Evolutionary conservation across 2,888 invertebrate species (phyloP), one percentile per base, ranked within the genome.

Genomic region (Eudemis profundana): DNA sequence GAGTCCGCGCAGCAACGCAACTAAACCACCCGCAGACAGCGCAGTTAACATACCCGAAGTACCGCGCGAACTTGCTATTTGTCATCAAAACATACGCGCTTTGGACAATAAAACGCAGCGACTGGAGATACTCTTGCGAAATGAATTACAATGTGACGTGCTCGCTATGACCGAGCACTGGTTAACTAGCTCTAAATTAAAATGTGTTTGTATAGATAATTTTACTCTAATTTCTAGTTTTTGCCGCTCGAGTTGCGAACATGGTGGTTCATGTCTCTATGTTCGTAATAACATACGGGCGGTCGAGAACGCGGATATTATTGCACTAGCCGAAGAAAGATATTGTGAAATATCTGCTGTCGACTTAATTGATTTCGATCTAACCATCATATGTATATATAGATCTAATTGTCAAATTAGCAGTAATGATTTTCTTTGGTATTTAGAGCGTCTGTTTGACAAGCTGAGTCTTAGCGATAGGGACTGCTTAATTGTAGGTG

Each of bases 361-460:
- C 4, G 33, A 50, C 10, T 17, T 50, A 2, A 19, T 50, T 1
- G 50, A 50, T 36, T 29, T 17, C 12, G 19, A 51, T 2, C 0
- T 51, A 19, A 38, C 51, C 3, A 21, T 51, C n/a, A 5, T 38
- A 19, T 51, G 38, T 38, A 3, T 50, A 5, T 51, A 51, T 12
- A 51, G 51, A 21, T 36, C 51, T n/a, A 51, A 51, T 40, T 54
- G 54, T 42, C 3, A 42, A 5, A 42, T 54, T 23, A 54, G 42
- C 8, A 8, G 17, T 27, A 27, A 15, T 42, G 40, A 54, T 1
- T 54, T 54, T 4, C 15, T 54, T 0, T 10, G 3, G 40, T 54
- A 54, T 5, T 14, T 54, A 1, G 54, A 54, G 23, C 54, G 54
- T 5, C 27, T 42, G 40, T 42, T 54, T 21, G 54, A 54, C 8